These are phyloP conservation scores for Orcinus orca DNA, from an alignment of 2,113 vertebrate genomes.

Conservation along the genomic window DNA sequence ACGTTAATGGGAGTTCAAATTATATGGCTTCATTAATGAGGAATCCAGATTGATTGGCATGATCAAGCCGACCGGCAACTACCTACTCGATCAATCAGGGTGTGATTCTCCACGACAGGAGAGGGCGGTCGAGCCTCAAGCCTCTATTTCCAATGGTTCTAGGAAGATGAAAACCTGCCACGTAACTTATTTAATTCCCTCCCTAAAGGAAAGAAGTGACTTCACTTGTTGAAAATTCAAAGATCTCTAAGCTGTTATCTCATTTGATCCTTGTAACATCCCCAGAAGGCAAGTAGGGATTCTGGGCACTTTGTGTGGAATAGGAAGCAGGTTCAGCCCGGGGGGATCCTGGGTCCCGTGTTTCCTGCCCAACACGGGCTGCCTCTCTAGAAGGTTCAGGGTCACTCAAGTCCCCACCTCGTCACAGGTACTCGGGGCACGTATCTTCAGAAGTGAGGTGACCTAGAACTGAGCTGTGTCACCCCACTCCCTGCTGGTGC, in stretches of 20 bases:
- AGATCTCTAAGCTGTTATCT: background rate
- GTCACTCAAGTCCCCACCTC: background rate
- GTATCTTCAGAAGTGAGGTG: background rate
- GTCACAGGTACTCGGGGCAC: background rate
- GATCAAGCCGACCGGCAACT: background rate
- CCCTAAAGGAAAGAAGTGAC: background rate
- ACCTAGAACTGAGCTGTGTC: background rate
- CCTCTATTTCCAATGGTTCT: background rate
- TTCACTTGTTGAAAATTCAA: background rate
- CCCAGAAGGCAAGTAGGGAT: background rate
- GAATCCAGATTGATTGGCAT: fast-evolving
- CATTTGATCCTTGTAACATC: background rate
- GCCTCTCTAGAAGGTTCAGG: background rate
- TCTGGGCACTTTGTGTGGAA: fast-evolving
- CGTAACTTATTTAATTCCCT: background rate
- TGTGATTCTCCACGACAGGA: background rate
- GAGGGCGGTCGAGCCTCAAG: background rate
- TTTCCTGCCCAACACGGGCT: background rate
- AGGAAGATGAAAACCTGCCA: background rate
- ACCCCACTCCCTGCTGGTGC: background rate
- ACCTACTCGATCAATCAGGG: background rate
- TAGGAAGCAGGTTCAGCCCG: background rate
- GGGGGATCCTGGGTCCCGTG: background rate
- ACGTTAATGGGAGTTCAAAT: background rate
- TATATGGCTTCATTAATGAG: background rate